A percentile compares a stretch with the other conserved stretches of the same genome.
Conservation (phyloP, 2,113 vertebrate genomes). For the Bostrychus sinensis region DNA sequence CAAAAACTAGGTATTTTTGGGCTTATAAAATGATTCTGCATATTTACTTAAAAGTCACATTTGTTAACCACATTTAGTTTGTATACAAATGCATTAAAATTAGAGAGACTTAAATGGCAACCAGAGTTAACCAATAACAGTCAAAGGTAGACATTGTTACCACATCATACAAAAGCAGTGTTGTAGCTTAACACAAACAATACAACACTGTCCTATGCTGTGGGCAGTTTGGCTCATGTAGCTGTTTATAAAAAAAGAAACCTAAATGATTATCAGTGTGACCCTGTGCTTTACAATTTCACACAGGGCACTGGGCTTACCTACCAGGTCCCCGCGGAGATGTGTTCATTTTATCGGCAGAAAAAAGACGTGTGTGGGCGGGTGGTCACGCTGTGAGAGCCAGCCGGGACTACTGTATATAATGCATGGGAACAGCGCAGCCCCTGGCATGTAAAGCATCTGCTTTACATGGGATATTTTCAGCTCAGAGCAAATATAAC, state of each 20-base stretch:
- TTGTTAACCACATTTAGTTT: too few relatives aligned
- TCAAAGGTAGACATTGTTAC: too few relatives aligned
- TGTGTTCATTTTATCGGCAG: slow-evolving; percentile 36
- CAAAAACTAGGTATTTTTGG: too few relatives aligned
- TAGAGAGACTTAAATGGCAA: too few relatives aligned
- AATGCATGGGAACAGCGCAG: slow-evolving; percentile 13
- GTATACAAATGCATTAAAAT: too few relatives aligned
- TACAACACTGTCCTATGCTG: too few relatives aligned
- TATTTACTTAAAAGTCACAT: too few relatives aligned
- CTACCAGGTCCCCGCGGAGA: slow-evolving; percentile 25
- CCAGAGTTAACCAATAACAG: too few relatives aligned
- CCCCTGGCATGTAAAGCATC: slow-evolving; percentile 19
- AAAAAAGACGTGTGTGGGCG: slow-evolving; percentile 20
- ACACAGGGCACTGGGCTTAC: slow-evolving; percentile 10
- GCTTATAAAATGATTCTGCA: too few relatives aligned
- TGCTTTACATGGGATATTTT: not conserved
- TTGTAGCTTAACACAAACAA: too few relatives aligned
- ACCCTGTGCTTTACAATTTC: not conserved
- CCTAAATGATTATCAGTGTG: not conserved
- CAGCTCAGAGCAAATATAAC: slow-evolving; percentile 21
- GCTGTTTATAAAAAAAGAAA: not conserved
- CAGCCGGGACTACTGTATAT: slow-evolving; percentile 11
- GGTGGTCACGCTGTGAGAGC: slow-evolving; percentile 14
- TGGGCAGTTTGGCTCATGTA: too few relatives aligned
- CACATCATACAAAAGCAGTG: too few relatives aligned